These are phyloP conservation scores for Raillietiella orientalis DNA, from an alignment of 2,888 invertebrate species.

Conservation along the genomic window DNA sequence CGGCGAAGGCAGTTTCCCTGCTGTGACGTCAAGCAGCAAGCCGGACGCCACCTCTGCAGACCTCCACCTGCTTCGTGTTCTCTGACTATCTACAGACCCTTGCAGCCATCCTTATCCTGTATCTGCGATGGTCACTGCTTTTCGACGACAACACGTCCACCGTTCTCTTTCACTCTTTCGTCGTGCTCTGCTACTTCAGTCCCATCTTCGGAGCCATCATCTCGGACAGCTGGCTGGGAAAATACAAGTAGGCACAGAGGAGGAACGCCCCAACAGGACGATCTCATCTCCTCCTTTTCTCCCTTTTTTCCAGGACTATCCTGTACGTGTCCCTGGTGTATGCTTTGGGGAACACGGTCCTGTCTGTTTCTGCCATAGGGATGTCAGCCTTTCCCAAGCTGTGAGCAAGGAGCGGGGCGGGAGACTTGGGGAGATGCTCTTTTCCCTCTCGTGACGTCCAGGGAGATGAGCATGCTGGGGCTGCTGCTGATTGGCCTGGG, in stretches of 20 bases:
- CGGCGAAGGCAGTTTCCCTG: no score
- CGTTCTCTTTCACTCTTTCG: constrained; percentile 15
- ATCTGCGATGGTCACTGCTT: constrained; percentile 14
- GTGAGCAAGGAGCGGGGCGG: no score
- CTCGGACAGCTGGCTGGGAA: constrained; percentile 18
- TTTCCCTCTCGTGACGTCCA: no score
- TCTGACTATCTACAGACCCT: no score
- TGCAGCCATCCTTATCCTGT: constrained; percentile 18
- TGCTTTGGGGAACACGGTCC: constrained; percentile 39
- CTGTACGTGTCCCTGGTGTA: constrained; percentile 62
- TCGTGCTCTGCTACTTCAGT: constrained; percentile 15
- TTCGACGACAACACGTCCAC: constrained; percentile 13
- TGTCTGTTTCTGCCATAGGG: constrained; percentile 22
- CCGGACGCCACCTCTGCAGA: no score
- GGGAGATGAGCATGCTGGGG: constrained; percentile 25
- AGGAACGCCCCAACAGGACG: background rate
- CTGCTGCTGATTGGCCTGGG: constrained; percentile 47
- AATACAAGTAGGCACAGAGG: constrained; percentile 17
- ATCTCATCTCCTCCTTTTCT: background rate
- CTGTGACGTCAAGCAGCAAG: no score
- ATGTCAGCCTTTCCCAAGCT: constrained; percentile 7
- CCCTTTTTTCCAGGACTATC: constrained; percentile 26
- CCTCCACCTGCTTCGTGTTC: no score
- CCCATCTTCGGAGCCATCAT: constrained; percentile 17
- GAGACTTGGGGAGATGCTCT: no score